Base-by-base conservation (phyloP, 2,113 vertebrate species). In the Ochotona princeps region DNA sequence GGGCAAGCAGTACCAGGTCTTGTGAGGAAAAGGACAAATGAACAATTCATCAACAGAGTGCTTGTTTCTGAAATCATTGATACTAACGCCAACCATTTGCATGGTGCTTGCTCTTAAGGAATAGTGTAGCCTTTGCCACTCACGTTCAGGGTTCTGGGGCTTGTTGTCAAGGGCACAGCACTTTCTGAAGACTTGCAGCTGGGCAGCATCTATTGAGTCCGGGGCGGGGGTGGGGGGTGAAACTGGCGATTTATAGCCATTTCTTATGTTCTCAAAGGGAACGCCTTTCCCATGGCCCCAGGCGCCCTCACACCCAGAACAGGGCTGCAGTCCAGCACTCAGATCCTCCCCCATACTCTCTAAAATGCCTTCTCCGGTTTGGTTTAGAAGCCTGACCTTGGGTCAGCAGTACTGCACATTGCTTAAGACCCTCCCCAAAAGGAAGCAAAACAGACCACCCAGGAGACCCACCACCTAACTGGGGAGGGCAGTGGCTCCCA, bases 361-460 rank as follows among this genome's bases (percentile, higher is more conserved):
- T 38, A 47, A 70, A 57, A 60, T 1, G 47, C 21, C 67, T 12
- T 20, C 30, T 47, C 63, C 44, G 54, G 87, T 65, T 94, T 90
- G 67, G 82, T 38, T 76, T 66, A 57, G 83, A 83, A n/a, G 47
- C 84, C 30, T 47, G 47, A 49, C 51, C n/a, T 74, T 51, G 69
- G n/a, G 44, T 91, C 76, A 70, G 35, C 84, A 82, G 60, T 66
- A 81, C 30, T 78, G 75, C 79, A 82, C 82, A 79, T 38, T 35
- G 63, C 57, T 49, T 32, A 80, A 93, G 81, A 95, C 21, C 76
- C 75, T 93, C 78, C 73, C 73, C 89, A 84, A 89, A 91, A 92
- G 80, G 67, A 95, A 89, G 60, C 13, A 47, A 91, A 30, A 57
- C 51, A 91, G 72, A 81, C 83, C 93, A 90, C 70, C 32, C 65